These are phyloP conservation scores for Protobothrops mucrosquamatus DNA, from an alignment of 2,113 vertebrate genomes.

Conservation along the genomic window DNA sequence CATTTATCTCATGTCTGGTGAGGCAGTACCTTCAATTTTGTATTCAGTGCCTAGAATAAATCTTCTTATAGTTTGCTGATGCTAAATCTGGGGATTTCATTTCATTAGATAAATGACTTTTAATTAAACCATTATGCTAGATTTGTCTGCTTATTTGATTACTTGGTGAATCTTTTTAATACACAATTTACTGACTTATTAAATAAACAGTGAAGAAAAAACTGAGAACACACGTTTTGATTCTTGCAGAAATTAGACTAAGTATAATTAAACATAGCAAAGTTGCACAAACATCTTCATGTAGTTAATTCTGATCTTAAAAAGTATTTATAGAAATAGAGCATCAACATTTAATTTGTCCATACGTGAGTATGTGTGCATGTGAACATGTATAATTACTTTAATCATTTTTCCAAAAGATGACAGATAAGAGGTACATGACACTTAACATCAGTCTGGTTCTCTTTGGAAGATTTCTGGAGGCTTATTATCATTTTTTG, in stretches of 20 bases:
- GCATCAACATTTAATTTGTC: neutral
- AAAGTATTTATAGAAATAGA: neutral
- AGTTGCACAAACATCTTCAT: neutral
- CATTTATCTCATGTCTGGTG: neutral
- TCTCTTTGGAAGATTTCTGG: neutral
- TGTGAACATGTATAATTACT: neutral
- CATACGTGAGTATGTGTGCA: neutral
- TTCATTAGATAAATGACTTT: neutral
- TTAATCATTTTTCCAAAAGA: neutral
- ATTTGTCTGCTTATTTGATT: conserved; percentile 3
- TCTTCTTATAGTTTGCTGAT: neutral
- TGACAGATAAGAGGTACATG: neutral
- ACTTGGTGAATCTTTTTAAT: neutral
- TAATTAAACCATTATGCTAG: neutral
- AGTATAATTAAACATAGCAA: neutral
- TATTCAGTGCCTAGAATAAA: neutral
- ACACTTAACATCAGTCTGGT: neutral
- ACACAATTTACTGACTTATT: neutral
- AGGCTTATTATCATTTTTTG: neutral
- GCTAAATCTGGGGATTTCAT: neutral
- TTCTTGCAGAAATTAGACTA: neutral
- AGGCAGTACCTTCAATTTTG: neutral
- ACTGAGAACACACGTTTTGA: neutral
- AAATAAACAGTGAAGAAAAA: neutral
- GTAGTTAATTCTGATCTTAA: neutral